Conservation (phyloP, 2,113 vertebrate species). For the Connochaetes taurinus region DNA sequence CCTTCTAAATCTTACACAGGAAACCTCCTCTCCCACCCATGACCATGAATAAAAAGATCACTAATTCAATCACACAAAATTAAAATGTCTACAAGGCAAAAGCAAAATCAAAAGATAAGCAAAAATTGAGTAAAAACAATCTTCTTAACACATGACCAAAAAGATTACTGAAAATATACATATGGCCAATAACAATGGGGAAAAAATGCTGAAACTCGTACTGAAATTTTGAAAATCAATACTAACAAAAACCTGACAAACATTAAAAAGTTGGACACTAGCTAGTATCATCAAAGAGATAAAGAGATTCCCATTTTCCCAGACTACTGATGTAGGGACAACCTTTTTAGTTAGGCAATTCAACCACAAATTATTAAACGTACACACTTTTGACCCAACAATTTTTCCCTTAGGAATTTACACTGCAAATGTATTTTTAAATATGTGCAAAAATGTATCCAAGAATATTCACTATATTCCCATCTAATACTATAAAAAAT, state of each 20-base stretch:
- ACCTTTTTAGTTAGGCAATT: background rate
- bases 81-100: background rate
- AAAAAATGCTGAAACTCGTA: background rate
- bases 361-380: background rate
- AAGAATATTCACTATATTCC: background rate
- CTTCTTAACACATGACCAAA: background rate
- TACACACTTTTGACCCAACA: background rate
- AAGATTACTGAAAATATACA: background rate
- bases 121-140: constrained; percentile 16
- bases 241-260: background rate
- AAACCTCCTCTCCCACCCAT: background rate
- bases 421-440: background rate
- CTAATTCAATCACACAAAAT: constrained; percentile 3
- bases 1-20: background rate
- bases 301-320: background rate
- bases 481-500: background rate
- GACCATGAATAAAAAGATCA: background rate
- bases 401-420: background rate
- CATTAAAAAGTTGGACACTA: background rate
- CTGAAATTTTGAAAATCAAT: background rate
- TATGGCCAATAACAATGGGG: background rate
- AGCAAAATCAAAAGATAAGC: background rate
- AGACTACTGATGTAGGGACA: background rate
- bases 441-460: background rate
- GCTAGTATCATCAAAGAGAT: background rate